Base-by-base conservation (phyloP, 1,140 invertebrate genomes). In the Himalopsyche phryganea region DNA sequence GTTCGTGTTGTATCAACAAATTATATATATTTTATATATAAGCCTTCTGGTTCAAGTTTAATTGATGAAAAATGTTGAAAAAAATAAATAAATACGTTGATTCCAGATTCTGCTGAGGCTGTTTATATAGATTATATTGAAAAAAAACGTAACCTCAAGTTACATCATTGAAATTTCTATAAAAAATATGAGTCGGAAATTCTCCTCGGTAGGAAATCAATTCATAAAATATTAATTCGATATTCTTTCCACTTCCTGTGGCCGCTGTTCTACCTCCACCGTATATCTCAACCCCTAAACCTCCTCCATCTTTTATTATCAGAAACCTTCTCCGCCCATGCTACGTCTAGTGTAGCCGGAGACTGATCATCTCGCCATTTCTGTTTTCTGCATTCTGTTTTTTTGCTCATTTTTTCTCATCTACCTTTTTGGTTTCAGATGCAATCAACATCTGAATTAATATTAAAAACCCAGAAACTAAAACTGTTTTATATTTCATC, bases 321-420 rank as follows among this genome's bases (percentile, higher is more conserved):
- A 6, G 14, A 50, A 46, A 6, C 20, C 33, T 10, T 9, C 1
- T 50, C 14, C 36, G 38, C 48, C 33, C 19, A n/a, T 9, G 23
- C 23, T 9, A 28, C 23, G 38, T 19, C 13, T 44, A 32, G 50
- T 13, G 40, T 28, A 40, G 49, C 23, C 17, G 44, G 50, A 52
- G 40, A 19, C 54, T 62, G 50, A 54, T 62, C 57, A 62, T 62
- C 60, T 62, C 60, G 50, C 33, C 55, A 49, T 62, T 57, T 48
- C 60, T 57, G 50, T 61, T 61, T 61, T 60, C 52, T 54, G 53
- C 50, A 62, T 61, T 51, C 47, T 32, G 40, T 57, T 45, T 60
- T n/a, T 61, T 61, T 53, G 60, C 60, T 61, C 60, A 47, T 61
- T 57, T 61, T 56, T 56, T 45, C 45, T 46, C 55, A 55, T 55